Conservation (phyloP, 2,797 vertebrate genomes). For the Sebastes matsubarae region DNA sequence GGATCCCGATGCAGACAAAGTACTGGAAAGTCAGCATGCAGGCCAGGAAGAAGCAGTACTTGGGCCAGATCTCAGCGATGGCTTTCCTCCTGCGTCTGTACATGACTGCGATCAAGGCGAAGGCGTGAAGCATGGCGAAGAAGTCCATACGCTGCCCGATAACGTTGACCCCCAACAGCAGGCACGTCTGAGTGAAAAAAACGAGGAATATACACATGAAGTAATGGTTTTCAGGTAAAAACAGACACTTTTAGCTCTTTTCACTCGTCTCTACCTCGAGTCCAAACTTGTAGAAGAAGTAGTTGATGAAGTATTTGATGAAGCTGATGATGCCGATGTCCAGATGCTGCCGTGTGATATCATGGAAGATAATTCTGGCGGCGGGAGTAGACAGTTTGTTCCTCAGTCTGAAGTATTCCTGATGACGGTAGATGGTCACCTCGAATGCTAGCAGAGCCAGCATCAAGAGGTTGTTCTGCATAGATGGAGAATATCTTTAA, state of each 20-base stretch:
- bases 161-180: constrained; percentile 94
- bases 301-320: constrained; percentile 97
- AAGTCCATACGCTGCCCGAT: constrained; percentile 99
- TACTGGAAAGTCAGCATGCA: constrained; percentile 96
- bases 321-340: constrained; percentile 92
- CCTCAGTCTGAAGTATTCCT: constrained; percentile 91
- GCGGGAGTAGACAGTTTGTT: constrained; percentile 92
- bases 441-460: constrained; percentile 94
- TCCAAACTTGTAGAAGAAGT: constrained; percentile 99
- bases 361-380: constrained; percentile 95
- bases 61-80: constrained; percentile 98
- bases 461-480: constrained; percentile 95
- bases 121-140: constrained; percentile 94
- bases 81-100: constrained; percentile 95
- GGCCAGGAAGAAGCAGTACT: constrained; percentile 97
- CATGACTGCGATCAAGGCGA: constrained; percentile 91
- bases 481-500: neutral
- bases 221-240: neutral
- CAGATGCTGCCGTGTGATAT: constrained; percentile 93
- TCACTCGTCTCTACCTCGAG: constrained; percentile 85
- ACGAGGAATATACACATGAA: neutral
- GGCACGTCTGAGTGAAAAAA: constrained; percentile 87
- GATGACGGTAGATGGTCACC: constrained; percentile 96
- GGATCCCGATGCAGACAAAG: constrained; percentile 95
- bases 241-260: neutral